These are phyloP conservation scores for Aythya baeri DNA, from an alignment of 2,113 vertebrate genomes.

Conservation along the genomic window DNA sequence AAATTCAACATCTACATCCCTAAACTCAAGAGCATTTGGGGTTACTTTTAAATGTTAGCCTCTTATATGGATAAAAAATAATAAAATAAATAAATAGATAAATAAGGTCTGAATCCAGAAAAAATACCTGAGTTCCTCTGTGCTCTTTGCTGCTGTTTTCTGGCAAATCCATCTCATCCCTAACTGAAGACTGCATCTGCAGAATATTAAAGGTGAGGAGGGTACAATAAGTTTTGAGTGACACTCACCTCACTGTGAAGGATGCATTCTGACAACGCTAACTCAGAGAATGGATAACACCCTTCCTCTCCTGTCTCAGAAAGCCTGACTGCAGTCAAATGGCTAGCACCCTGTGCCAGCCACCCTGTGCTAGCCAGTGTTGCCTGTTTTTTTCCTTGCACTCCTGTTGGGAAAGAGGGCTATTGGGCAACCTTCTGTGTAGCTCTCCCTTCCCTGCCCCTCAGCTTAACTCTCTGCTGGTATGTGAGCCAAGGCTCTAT, in stretches of 20 bases:
- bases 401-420: not conserved
- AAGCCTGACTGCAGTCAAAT: not conserved
- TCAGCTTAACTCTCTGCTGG: not conserved
- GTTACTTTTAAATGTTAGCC: not conserved
- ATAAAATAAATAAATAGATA: not conserved
- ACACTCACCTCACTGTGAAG: not conserved
- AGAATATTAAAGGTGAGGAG: not conserved
- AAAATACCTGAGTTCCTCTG: not conserved
- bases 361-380: not conserved
- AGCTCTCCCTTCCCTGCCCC: not conserved
- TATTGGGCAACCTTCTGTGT: not conserved
- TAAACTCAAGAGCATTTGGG: slow-evolving; percentile 16
- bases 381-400: not conserved
- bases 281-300: not conserved
- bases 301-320: not conserved
- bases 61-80: not conserved
- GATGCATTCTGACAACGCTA: slow-evolving; percentile 15
- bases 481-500: not conserved
- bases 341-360: not conserved
- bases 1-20: slow-evolving; percentile 41
- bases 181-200: not conserved
- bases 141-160: not conserved
- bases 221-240: not conserved
- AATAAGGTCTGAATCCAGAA: not conserved
- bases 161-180: not conserved